Conservation (phyloP, 2,888 invertebrate genomes). For the Coremacera marginata region DNA sequence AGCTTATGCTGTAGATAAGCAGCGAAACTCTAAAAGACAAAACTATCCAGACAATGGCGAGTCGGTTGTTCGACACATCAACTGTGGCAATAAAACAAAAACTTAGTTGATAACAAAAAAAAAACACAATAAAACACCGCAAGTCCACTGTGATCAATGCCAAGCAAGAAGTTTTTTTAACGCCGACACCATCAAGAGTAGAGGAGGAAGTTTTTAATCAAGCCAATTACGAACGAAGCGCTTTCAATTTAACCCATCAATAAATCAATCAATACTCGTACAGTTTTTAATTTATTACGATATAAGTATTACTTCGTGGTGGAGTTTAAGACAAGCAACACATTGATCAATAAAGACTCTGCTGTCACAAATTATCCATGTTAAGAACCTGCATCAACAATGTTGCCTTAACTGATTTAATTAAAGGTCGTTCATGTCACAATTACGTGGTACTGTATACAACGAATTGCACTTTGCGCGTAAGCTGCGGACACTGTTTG, state of each 20-base stretch:
- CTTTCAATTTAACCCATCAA: neutral
- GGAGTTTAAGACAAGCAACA: too few species aligned
- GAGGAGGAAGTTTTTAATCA: neutral
- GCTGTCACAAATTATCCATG: neutral
- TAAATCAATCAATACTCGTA: constrained; percentile 4
- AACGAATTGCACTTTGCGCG: neutral
- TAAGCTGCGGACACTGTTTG: neutral
- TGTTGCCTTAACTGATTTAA: neutral
- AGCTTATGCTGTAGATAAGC: too few species aligned
- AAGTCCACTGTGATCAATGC: neutral
- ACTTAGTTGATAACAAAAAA: too few species aligned
- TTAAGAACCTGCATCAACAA: neutral
- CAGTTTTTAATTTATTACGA: neutral
- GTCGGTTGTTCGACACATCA: too few species aligned
- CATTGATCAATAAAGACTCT: too few species aligned
- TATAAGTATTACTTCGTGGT: neutral
- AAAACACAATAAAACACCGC: too few species aligned
- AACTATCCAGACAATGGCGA: too few species aligned
- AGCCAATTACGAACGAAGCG: constrained; percentile 16
- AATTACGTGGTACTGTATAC: constrained; percentile 5
- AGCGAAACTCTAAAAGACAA: too few species aligned
- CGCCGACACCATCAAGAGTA: neutral
- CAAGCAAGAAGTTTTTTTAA: neutral
- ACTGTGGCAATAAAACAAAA: too few species aligned
- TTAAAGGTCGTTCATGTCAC: constrained; percentile 12